These are phyloP conservation scores for Acrobasis repandana DNA, from an alignment of 2,888 invertebrate species.

Conservation along the genomic window DNA sequence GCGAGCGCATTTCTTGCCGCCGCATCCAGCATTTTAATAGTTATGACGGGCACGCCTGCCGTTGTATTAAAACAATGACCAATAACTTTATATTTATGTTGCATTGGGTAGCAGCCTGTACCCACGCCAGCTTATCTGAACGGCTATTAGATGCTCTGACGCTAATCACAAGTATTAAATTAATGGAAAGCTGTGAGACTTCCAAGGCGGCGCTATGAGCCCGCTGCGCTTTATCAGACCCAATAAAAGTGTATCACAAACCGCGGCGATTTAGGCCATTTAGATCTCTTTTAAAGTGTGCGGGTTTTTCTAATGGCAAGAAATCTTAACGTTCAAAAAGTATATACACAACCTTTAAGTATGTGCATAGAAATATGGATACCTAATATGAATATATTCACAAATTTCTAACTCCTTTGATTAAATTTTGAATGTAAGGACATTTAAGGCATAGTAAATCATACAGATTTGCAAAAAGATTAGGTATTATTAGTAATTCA, in stretches of 20 bases:
- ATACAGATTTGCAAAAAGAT: conserved; percentile 28
- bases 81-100: conserved; percentile 73
- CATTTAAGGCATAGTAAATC: no score
- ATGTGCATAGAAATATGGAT: no score
- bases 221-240: conserved; percentile 6
- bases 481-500: conserved; percentile 48
- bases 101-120: conserved; percentile 55
- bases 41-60: conserved; percentile 54
- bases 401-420: no score
- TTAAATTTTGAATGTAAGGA: no score
- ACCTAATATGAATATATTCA: no score
- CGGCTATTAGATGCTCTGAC: conserved; percentile 38
- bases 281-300: not conserved
- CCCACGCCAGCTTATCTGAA: conserved; percentile 46
- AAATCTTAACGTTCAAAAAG: no score
- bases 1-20: conserved; percentile 57
- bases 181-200: conserved; percentile 31
- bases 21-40: conserved; percentile 66
- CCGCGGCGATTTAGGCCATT: not conserved
- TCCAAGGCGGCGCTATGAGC: not conserved
- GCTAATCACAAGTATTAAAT: conserved; percentile 34
- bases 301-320: no score
- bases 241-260: conserved; percentile 19
- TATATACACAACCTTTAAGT: no score
- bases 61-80: conserved; percentile 76